Percentiles rank a stretch among this genome's conserved stretches.
phyloP scores from a whole-genome alignment of 2,113 vertebrate genomes.

The Calidris pygmaea region DNA sequence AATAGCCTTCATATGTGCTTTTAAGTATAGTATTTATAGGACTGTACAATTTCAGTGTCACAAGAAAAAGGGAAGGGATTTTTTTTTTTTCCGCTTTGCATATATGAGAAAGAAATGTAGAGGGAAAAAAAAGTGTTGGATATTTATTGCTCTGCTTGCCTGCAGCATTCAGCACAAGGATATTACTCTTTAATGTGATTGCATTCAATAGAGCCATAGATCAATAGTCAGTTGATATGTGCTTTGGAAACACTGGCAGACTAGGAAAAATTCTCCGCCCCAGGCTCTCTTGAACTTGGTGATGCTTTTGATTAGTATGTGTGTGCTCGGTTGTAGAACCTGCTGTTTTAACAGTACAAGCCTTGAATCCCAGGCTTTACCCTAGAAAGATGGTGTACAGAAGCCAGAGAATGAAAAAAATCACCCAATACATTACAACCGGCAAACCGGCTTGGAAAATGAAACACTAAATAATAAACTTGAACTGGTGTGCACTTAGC shows the following conservation, averaged over 20 bases:
- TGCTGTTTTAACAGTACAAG: background rate
- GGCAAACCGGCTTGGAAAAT: background rate
- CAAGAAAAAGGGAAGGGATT: background rate
- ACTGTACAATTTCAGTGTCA: background rate
- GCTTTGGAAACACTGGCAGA: background rate
- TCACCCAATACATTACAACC: background rate
- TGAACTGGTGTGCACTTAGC: background rate
- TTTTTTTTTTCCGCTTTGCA: background rate
- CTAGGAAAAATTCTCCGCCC: background rate
- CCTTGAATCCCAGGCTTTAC: background rate
- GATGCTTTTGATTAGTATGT: background rate
- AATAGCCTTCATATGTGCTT: background rate
- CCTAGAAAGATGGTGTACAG: background rate
- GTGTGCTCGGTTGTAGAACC: background rate
- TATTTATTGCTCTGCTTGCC: background rate
- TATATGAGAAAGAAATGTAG: background rate
- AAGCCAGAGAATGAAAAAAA: background rate
- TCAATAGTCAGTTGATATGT: background rate
- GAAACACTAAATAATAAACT: background rate
- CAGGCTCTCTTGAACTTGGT: background rate
- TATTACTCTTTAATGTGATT: background rate
- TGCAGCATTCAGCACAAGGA: background rate
- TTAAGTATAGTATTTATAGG: background rate
- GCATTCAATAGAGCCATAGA: background rate
- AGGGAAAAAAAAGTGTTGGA: background rate